Percentiles rank a stretch among this genome's conserved stretches.
phyloP scores from a whole-genome alignment of 2,113 vertebrate genomes.

The Patagioenas fasciata region DNA sequence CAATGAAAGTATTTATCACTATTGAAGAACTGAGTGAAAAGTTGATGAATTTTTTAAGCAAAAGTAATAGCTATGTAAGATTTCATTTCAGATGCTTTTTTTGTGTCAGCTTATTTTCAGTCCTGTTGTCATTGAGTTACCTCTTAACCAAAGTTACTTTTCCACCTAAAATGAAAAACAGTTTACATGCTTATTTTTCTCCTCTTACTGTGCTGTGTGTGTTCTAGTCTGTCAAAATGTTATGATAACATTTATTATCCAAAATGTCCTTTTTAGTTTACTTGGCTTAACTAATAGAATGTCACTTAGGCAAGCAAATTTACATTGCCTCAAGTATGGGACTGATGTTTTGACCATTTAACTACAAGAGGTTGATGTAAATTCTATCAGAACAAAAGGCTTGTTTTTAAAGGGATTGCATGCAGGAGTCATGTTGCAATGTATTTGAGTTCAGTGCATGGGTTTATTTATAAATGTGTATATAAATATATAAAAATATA shows the following conservation, averaged over 20 bases:
- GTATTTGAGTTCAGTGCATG: not conserved
- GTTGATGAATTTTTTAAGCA: not conserved
- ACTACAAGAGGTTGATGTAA: not conserved
- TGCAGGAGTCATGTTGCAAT: not conserved
- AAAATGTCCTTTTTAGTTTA: not conserved
- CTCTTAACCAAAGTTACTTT: not conserved
- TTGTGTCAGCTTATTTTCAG: not conserved
- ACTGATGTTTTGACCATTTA: not conserved
- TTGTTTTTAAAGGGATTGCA: not conserved
- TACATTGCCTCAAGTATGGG: not conserved
- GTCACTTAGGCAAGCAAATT: not conserved
- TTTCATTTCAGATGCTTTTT: not conserved
- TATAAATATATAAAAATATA: no score
- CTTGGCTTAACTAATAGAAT: not conserved
- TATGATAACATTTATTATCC: not conserved
- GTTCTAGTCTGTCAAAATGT: not conserved
- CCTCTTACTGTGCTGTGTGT: not conserved
- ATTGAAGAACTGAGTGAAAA: not conserved
- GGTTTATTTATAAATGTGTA: not conserved
- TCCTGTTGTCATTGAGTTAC: not conserved
- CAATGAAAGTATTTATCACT: not conserved
- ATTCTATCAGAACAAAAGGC: not conserved
- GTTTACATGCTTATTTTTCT: not conserved
- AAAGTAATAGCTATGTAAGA: not conserved
- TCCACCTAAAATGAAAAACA: not conserved